Evolutionary conservation across 2,797 vertebrate genomes (phyloP).

Genomic region (Tokudaia tokunoshimensis): DNA sequence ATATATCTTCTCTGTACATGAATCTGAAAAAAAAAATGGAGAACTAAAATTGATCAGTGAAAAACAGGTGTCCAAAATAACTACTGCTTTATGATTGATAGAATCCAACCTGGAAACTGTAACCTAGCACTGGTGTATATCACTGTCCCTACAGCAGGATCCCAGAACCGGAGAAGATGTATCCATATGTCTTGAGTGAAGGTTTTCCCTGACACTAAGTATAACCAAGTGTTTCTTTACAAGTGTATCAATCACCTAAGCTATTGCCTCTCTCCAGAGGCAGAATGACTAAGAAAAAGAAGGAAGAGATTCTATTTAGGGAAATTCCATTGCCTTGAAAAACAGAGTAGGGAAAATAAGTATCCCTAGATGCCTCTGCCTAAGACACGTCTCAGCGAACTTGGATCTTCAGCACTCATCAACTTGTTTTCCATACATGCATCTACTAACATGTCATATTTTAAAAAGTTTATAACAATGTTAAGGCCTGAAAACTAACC

Average conservation of each 20-base stretch:
- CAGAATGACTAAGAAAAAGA: background rate
- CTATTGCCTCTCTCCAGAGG: background rate
- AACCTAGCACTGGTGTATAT: background rate
- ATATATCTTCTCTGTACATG: background rate
- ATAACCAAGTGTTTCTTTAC: background rate
- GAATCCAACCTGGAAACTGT: background rate
- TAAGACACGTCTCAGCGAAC: background rate
- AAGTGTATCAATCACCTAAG: background rate
- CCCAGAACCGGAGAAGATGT: background rate
- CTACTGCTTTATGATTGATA: background rate
- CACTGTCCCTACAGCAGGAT: background rate
- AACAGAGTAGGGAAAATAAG: background rate
- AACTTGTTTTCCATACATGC: background rate
- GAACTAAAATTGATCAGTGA: conserved; percentile 27
- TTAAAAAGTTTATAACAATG: conserved; percentile 1
- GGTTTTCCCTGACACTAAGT: background rate
- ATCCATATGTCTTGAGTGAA: background rate
- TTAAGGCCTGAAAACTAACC: conserved; percentile 36
- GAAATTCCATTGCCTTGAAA: conserved; percentile 48
- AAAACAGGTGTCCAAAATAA: background rate
- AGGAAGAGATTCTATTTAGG: background rate
- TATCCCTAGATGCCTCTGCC: background rate
- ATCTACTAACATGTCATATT: conserved; percentile 11
- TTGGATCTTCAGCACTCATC: background rate
- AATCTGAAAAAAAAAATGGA: conserved; percentile 25